Conservation (phyloP, 2,113 vertebrate genomes). For the Thalassarche chlororhynchos region DNA sequence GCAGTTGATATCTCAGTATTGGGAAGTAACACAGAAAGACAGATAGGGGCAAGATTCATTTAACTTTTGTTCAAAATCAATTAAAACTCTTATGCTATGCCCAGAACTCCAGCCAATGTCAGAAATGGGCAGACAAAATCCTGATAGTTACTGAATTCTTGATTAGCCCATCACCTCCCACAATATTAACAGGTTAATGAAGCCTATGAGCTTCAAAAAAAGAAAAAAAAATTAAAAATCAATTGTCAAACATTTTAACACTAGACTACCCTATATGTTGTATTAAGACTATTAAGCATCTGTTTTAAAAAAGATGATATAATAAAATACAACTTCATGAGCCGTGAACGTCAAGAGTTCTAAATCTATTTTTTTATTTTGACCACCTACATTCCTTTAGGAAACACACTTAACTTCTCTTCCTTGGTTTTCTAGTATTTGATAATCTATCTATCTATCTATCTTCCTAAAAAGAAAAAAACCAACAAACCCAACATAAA, state of each 20-base stretch:
- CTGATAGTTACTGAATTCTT: background rate
- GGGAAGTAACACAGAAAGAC: background rate
- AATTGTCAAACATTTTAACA: background rate
- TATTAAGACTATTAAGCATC: background rate
- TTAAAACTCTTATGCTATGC: background rate
- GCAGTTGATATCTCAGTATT: background rate
- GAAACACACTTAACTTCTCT: background rate
- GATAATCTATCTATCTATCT: background rate
- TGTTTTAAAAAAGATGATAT: background rate
- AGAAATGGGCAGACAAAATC: background rate
- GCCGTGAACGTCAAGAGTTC: background rate
- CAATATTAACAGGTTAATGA: background rate
- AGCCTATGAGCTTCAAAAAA: background rate
- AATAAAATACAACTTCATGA: background rate
- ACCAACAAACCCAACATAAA: background rate
- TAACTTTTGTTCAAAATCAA: background rate
- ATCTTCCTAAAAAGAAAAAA: background rate
- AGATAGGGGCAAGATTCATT: background rate
- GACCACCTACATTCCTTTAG: background rate
- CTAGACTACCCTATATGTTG: background rate
- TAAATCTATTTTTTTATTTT: background rate
- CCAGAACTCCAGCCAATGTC: background rate
- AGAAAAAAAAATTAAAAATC: background rate
- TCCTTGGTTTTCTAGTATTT: background rate
- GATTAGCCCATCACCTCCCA: background rate